Conservation (phyloP, 2,113 vertebrate genomes). For the Sinocyclocheilus maitianheensis region DNA sequence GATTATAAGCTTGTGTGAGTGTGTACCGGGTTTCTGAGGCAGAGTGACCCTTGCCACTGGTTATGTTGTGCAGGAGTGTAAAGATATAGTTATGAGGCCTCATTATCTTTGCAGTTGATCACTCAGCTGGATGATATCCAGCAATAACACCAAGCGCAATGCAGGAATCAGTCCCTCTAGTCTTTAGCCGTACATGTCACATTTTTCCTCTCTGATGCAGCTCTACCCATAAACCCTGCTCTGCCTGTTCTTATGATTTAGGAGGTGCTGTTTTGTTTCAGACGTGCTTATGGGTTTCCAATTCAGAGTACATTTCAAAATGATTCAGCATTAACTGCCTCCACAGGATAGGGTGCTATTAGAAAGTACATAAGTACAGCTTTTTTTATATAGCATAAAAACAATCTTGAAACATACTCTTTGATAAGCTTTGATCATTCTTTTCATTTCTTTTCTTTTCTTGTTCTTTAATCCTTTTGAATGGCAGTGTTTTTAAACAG, state of each 20-base stretch:
- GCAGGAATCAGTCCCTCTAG: not conserved
- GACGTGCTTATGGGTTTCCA: slow-evolving; percentile 29
- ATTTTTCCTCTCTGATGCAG: not conserved
- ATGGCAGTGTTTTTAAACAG: too few relatives aligned
- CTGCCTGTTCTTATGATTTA: slow-evolving; percentile 13
- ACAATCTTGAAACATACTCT: too few relatives aligned
- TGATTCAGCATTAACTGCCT: slow-evolving; percentile 44
- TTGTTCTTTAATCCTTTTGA: too few relatives aligned
- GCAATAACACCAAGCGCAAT: slow-evolving; percentile 1
- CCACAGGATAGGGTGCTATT: not conserved
- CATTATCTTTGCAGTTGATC: slow-evolving; percentile 68
- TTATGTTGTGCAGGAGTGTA: not conserved
- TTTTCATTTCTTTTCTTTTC: too few relatives aligned
- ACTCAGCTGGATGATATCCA: slow-evolving; percentile 67
- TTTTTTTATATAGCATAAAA: too few relatives aligned
- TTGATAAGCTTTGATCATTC: too few relatives aligned
- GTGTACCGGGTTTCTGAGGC: slow-evolving; percentile 47
- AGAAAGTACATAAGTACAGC: too few relatives aligned
- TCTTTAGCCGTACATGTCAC: not conserved
- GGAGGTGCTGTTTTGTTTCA: slow-evolving; percentile 43
- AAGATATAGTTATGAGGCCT: slow-evolving; percentile 59
- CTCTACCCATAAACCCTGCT: not conserved
- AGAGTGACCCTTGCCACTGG: slow-evolving; percentile 36
- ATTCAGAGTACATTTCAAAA: slow-evolving; percentile 36
- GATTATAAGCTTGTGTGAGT: slow-evolving; percentile 21